Evolutionary conservation across 2,113 vertebrate genomes (phyloP), one percentile per base, ranked within the genome.

Genomic region (Erythrocercus mccallii): DNA sequence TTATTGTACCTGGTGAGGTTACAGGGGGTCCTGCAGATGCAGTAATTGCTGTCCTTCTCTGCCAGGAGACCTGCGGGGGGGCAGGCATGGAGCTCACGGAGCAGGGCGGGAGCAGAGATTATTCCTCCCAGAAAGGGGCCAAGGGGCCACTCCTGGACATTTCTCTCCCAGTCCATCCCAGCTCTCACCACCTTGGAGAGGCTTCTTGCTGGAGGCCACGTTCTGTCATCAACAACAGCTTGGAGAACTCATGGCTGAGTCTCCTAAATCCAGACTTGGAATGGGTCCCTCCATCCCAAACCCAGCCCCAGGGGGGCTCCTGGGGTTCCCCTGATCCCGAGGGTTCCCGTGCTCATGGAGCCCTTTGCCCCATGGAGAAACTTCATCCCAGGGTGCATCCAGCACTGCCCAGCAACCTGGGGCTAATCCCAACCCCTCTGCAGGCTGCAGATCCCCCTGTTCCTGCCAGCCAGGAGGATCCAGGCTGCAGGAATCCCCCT

Each of bases 1-100:
- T 99, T 99, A 98, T 99, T 99, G 98, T 99, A 99, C 65, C 99
- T 99, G 60, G 99, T 99, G 97, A 99, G 98, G 98, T 99, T 99
- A 96, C 99, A 99, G 30, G 99, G 99, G 3, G 98, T 99, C 97
- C 99, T 98, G 97, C 99, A 99, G 97, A 99, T 98, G 97, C 99
- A 99, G 98, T 98, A 99, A 80, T 95, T 99, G 97, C 98, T 99
- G 97, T 99, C 99, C 95, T 98, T 98, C n/a, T 99, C 98, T 2
- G 99, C 99, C 85, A 99, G 97, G 92, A 99, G 98, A 86, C 98
- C 99, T 99, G 96, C 13, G 44, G 87, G 50, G 35, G 71, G 56
- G 8, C 45, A 30, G 62, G 25, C 71, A 66, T 11, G 82, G 82
- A 66, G 58, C 58, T 30, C 50, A 14, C 1, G 7, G 70, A 44